Conservation (phyloP, 2,888 invertebrate genomes). For the Polydrusus cervinus region DNA sequence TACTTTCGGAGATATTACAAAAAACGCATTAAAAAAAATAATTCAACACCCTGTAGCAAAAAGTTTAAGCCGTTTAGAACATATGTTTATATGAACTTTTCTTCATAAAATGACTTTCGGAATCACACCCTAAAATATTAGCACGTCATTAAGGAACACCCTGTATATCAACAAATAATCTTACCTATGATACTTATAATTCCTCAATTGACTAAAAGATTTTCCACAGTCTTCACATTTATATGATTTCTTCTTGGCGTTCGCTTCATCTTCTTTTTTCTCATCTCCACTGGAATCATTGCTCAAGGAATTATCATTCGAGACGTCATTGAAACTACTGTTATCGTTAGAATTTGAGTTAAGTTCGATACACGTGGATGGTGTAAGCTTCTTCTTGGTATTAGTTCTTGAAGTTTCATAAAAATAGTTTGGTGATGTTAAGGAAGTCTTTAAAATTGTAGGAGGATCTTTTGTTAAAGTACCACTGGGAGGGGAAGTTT, state of each 20-base stretch:
- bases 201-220: constrained; percentile 87
- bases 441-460: not conserved
- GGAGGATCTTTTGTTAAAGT: not conserved
- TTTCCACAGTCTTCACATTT: constrained; percentile 87
- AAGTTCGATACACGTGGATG: constrained; percentile 11
- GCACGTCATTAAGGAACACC: no score
- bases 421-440: not conserved
- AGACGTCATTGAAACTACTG: constrained; percentile 1
- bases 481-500: not conserved
- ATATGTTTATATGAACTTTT: no score
- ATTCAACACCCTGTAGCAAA: no score
- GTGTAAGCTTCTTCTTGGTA: not conserved
- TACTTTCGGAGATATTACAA: no score
- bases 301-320: constrained; percentile 38
- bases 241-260: constrained; percentile 73
- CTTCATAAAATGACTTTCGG: no score
- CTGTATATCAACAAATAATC: not conserved
- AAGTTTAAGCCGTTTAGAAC: no score
- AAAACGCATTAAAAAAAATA: no score
- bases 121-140: no score
- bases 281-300: constrained; percentile 51
- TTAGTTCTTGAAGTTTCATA: not conserved
- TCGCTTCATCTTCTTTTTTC: constrained; percentile 42
- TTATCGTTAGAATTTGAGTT: constrained; percentile 34
- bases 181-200: constrained; percentile 85